These are phyloP conservation scores for Empidonax traillii DNA, from an alignment of 2,113 vertebrate species.

Conservation along the genomic window DNA sequence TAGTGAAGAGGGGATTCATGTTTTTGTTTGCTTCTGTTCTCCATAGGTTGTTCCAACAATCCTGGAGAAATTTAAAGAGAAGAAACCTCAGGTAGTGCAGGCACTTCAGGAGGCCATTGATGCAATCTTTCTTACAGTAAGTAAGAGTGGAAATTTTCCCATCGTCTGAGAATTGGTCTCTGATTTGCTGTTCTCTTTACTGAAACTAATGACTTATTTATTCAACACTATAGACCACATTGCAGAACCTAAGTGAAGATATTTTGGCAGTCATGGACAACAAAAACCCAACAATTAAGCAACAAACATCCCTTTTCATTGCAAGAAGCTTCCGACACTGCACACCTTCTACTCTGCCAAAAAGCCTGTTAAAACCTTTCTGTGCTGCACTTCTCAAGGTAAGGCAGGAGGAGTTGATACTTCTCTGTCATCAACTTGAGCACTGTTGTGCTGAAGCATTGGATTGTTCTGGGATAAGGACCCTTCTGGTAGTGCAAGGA, in stretches of 20 bases:
- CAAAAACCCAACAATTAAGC: constrained; percentile 98
- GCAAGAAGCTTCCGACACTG: constrained; percentile 94
- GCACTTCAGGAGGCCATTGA: constrained; percentile 96
- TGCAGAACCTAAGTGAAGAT: constrained; percentile 95
- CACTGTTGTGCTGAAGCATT: not conserved
- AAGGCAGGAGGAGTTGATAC: not conserved
- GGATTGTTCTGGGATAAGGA: not conserved
- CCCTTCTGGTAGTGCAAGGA: not conserved
- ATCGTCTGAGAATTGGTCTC: not conserved
- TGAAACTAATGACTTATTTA: not conserved
- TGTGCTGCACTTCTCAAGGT: constrained; percentile 97
- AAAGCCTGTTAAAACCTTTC: constrained; percentile 90
- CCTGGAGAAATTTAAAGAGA: constrained; percentile 98
- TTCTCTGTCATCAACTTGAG: not conserved
- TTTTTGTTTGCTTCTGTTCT: not conserved
- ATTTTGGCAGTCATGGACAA: constrained; percentile 96
- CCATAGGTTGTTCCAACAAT: constrained; percentile 93
- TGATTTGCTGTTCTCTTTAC: not conserved
- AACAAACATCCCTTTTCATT: constrained; percentile 95
- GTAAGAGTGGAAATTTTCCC: constrained; percentile 11
- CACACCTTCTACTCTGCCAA: constrained; percentile 88
- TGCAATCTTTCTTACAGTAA: constrained; percentile 94
- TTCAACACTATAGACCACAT: constrained; percentile 80
- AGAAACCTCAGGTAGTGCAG: constrained; percentile 96
- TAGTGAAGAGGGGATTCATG: not conserved